These are phyloP conservation scores for Schlechtendalia chinensis DNA, from an alignment of 1,140 invertebrate species.

Conservation along the genomic window DNA sequence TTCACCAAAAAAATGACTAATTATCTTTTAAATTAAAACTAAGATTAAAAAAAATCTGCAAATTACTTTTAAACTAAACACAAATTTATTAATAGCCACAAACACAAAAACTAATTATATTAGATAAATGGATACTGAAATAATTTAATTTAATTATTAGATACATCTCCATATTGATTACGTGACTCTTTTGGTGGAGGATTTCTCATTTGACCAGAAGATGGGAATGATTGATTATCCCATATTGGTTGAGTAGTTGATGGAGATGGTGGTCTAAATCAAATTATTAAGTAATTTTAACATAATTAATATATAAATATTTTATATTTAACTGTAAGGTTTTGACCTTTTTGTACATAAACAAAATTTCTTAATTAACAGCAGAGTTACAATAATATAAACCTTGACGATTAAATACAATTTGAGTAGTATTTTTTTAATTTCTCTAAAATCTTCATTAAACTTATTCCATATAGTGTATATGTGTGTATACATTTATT, in stretches of 20 bases:
- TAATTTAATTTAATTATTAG: neutral
- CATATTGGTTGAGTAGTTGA: slow-evolving; percentile 25
- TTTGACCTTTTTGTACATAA: too few relatives aligned
- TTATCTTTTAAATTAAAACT: too few relatives aligned
- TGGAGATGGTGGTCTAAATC: slow-evolving; percentile 16
- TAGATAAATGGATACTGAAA: neutral
- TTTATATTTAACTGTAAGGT: too few relatives aligned
- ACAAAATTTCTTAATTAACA: too few relatives aligned
- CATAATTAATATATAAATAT: neutral
- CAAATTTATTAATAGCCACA: neutral
- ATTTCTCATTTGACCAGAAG: neutral
- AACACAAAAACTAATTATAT: slow-evolving; percentile 28
- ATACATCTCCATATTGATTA: slow-evolving; percentile 43
- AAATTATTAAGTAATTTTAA: neutral
- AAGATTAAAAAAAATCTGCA: too few relatives aligned
- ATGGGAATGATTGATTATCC: slow-evolving; percentile 12
- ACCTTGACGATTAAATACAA: too few relatives aligned
- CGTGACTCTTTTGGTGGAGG: neutral
- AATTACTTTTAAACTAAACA: neutral
- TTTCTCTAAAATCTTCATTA: too few relatives aligned
- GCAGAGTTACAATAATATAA: too few relatives aligned
- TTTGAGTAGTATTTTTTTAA: too few relatives aligned
- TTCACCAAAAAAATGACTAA: too few relatives aligned
- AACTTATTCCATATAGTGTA: too few relatives aligned
- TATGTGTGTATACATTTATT: too few relatives aligned